Base-by-base conservation (phyloP, 1,140 invertebrate genomes). In the Paralvinella palmiformis region DNA sequence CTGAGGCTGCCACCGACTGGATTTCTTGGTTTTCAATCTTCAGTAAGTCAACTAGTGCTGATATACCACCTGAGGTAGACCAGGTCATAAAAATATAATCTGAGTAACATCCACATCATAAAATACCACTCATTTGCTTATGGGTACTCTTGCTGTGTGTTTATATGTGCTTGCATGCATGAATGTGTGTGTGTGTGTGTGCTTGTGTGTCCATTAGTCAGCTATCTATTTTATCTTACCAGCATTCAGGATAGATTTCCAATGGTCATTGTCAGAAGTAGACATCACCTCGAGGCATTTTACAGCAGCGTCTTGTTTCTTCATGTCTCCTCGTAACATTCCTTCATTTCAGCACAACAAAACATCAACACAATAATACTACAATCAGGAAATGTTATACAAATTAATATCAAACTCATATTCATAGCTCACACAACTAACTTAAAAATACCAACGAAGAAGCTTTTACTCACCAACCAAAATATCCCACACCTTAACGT, bases 231-330 rank as follows among this genome's bases (percentile, higher is more conserved):
- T n/a, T 15, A 1, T 2, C 69, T 59, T 62, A 77, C 76, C 75
- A 58, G 75, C 74, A 37, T 79, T 69, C n/a, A 79, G 56, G n/a
- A 81, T 78, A 29, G 70, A 65, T 41, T 68, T 71, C 78, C 78
- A 80, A 71, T 77, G 70, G 20, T 75, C 62, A 29, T 71, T 67
- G 57, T 73, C 71, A 2, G 72, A 72, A 35, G 71, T 76, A 20
- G 79, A 78, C 60, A 81, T 57, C 29, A 73, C 70, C 60, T 80
- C 77, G 17, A 81, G 66, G 68, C 79, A 81, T 60, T 76, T 79
- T 0, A 79, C 76, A 59, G 77, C 68, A 68, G 75, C 74, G 63
- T 78, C 74, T 65, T 78, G 75, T 59, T 75, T 77, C 37, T n/a
- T n/a, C n/a, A n/a, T n/a, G n/a, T n/a, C n/a, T n/a, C n/a, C n/a